phyloP scores from a whole-genome alignment of 1,140 invertebrate genomes.

The Leptinotarsa undecemlineata region DNA sequence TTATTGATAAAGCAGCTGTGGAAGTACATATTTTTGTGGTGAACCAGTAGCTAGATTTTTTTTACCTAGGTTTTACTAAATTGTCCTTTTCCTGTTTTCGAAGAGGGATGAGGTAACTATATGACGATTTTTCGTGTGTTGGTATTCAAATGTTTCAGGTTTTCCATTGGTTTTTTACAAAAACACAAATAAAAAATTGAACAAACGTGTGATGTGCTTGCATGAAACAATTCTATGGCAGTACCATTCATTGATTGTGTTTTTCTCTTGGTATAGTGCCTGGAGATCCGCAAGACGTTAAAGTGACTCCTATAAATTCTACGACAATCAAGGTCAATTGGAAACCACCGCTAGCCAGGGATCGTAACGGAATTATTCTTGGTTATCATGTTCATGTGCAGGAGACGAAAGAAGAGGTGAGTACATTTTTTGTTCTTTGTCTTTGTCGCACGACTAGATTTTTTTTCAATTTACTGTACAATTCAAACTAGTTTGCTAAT shows the following conservation, averaged over 20 bases:
- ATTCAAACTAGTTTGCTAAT: no score
- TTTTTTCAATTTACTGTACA: no score
- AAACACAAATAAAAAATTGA: conserved; percentile 35
- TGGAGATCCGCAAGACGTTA: conserved; percentile 90
- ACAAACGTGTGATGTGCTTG: conserved; percentile 50
- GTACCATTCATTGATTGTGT: conserved; percentile 14
- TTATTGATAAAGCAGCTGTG: conserved; percentile 28
- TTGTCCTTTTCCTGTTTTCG: conserved; percentile 44
- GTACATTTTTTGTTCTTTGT: conserved; percentile 12
- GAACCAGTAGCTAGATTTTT: not conserved
- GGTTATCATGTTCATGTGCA: conserved; percentile 96
- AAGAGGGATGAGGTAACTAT: conserved; percentile 55
- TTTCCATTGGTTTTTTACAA: conserved; percentile 25
- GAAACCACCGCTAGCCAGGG: conserved; percentile 86
- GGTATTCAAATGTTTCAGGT: conserved; percentile 58
- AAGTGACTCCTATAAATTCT: conserved; percentile 85
- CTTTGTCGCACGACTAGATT: no score
- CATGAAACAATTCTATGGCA: conserved; percentile 38
- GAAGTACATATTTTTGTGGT: conserved; percentile 12
- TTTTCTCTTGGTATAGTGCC: conserved; percentile 76
- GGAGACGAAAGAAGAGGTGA: conserved; percentile 83
- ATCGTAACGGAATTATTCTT: conserved; percentile 93
- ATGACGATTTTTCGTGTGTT: conserved; percentile 55
- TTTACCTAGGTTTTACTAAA: conserved; percentile 15
- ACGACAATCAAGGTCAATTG: conserved; percentile 90